Base-by-base conservation (phyloP, 2,888 invertebrate genomes). In the Poecilobothrus nobilitatus region DNA sequence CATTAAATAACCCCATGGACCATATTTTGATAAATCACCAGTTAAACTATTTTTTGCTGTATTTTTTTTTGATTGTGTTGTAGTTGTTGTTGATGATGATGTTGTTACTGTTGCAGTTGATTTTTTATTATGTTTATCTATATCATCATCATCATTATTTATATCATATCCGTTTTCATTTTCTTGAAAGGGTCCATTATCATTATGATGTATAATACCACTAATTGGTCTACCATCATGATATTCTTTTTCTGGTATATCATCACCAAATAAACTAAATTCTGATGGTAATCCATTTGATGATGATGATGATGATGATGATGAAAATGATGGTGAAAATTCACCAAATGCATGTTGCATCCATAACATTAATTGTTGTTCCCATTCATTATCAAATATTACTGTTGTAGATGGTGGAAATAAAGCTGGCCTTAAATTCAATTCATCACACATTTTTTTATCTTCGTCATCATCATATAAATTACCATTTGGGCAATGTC, bases 1-100 rank as follows among this genome's bases (percentile, higher is more conserved):
- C 79, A 89, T 88, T 61, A 89, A 83, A 76, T 89, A 89, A 73
- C 89, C 89, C 89, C 89, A 89, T 0, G 89, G 89, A 0, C 89
- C 89, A 77, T 89, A 89, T 68, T 88, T 88, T 70, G 87, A 87
- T 72, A 89, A 80, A 65, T 88, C 88, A 10, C 86, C 86, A 15
- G 83, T 83, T 18, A 84, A 75, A 1, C 82, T 80, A n/a, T 76
- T 69, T n/a, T 78, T 76, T 22, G 80, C 79, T 12, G 78, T 77
- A 69, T 80, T 80, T 67, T 78, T 78, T 3, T 78, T 75, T 44
- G 72, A 12, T 44, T 7, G 6, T 44, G 12, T 44, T 53, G 53
- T 53, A 15, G 53, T 18, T 18, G 53, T 53, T 37, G 37, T 7
- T 37, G 37, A 8, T 18, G 53, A 2, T 37, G 37, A 8, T 18